A percentile compares a stretch with the other conserved stretches of the same genome.
Conservation (phyloP, 2,113 vertebrate species). For the Charadrius vociferus region DNA sequence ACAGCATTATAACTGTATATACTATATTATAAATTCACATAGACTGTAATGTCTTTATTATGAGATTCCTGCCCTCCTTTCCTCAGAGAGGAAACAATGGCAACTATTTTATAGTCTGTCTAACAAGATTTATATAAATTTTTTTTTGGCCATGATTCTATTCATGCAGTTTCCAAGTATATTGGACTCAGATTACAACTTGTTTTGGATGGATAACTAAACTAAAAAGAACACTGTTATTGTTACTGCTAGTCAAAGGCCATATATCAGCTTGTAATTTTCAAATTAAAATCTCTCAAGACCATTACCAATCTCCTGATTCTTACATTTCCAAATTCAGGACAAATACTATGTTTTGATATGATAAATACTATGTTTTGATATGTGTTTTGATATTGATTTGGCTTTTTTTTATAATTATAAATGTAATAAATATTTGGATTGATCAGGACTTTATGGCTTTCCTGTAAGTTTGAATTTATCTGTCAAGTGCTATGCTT, state of each 20-base stretch:
- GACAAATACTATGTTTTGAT: background rate
- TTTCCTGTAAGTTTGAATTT: background rate
- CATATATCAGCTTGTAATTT: background rate
- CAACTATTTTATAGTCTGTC: background rate
- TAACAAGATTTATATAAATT: background rate
- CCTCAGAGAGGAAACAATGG: background rate
- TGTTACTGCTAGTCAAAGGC: background rate
- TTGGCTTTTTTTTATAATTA: background rate
- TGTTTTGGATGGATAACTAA: background rate
- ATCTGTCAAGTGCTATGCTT: background rate
- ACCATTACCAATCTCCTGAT: background rate
- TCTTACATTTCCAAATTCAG: background rate
- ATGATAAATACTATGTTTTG: background rate
- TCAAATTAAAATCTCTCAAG: background rate
- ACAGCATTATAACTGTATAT: background rate
- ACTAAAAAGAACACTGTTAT: background rate
- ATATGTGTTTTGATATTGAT: background rate
- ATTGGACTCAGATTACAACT: background rate
- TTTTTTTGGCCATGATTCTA: background rate
- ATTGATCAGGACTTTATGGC: background rate
- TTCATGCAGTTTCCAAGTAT: background rate
- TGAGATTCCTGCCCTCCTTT: background rate
- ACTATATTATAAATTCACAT: background rate
- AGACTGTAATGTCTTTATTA: background rate
- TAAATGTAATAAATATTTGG: background rate